Conservation (phyloP, 1,140 invertebrate genomes). For the Watersipora subatra region DNA sequence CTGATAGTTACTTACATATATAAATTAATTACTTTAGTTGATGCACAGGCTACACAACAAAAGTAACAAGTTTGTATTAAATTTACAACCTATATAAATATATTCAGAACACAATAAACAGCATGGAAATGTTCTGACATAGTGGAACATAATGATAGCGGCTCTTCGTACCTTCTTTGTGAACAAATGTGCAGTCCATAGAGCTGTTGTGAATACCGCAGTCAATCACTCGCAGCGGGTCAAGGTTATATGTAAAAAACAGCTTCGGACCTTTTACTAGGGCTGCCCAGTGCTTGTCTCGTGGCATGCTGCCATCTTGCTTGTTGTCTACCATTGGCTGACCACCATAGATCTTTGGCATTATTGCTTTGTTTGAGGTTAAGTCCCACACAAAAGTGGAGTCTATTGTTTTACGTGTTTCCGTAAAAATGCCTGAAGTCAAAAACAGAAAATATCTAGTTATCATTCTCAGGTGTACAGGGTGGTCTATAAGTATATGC, state of each 20-base stretch:
- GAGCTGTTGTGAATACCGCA: constrained; percentile 7
- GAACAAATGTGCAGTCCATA: constrained; percentile 8
- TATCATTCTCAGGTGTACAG: too few species aligned
- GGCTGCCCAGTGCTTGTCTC: constrained; percentile 17
- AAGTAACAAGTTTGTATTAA: too few species aligned
- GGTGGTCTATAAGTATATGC: too few species aligned
- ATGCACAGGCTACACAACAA: too few species aligned
- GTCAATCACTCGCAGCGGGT: constrained; percentile 13
- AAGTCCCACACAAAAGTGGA: constrained; percentile 14
- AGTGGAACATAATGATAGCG: too few species aligned
- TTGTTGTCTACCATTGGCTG: constrained; percentile 11
- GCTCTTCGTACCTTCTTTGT: constrained; percentile 10
- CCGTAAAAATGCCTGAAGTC: neutral
- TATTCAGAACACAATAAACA: too few species aligned
- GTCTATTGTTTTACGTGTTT: constrained; percentile 6
- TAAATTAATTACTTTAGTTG: too few species aligned
- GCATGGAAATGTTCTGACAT: too few species aligned
- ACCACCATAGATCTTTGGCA: constrained; percentile 13
- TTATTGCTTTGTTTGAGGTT: constrained; percentile 6
- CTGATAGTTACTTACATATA: too few species aligned
- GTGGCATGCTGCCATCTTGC: constrained; percentile 13
- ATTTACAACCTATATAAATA: too few species aligned
- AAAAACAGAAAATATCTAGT: too few species aligned
- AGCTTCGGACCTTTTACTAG: constrained; percentile 8
- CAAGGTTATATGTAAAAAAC: constrained; percentile 15